These are phyloP conservation scores for Paramisgurnus dabryanus DNA, from an alignment of 2,113 vertebrate species.

Conservation along the genomic window DNA sequence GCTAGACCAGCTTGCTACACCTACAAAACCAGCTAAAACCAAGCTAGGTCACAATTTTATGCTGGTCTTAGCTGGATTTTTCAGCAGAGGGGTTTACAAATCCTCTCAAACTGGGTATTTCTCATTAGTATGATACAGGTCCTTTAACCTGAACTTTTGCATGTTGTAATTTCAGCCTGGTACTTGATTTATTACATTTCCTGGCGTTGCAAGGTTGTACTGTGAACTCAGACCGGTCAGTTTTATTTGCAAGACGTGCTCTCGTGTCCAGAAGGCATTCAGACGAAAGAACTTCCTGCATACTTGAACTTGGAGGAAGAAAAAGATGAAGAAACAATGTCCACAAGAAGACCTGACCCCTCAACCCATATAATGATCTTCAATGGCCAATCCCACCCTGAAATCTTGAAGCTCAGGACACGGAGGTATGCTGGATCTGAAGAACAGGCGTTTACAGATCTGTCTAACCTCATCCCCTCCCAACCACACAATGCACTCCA, in stretches of 20 bases:
- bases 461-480: not conserved
- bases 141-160: not conserved
- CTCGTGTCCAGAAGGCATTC: conserved; percentile 56
- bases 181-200: not conserved
- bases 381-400: conserved; percentile 56
- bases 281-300: conserved; percentile 51
- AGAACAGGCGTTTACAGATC: not conserved
- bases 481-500: not conserved
- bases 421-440: not conserved
- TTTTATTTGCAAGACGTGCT: conserved; percentile 63
- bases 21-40: too few relatives aligned
- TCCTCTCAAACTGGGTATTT: too few relatives aligned
- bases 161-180: not conserved
- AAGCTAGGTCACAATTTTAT: too few relatives aligned
- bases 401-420: conserved; percentile 37
- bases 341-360: conserved; percentile 58
- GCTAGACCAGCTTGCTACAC: too few relatives aligned
- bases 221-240: too few relatives aligned
- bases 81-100: too few relatives aligned
- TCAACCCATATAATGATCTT: conserved; percentile 57
- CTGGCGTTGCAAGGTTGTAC: too few relatives aligned
- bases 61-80: too few relatives aligned
- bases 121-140: too few relatives aligned
- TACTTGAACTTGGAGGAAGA: conserved; percentile 49
- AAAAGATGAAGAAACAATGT: conserved; percentile 54